These are phyloP conservation scores for Apostichopus japonicus DNA, from an alignment of 35 echinoderm and acorn worm genomes.

Conservation along the genomic window DNA sequence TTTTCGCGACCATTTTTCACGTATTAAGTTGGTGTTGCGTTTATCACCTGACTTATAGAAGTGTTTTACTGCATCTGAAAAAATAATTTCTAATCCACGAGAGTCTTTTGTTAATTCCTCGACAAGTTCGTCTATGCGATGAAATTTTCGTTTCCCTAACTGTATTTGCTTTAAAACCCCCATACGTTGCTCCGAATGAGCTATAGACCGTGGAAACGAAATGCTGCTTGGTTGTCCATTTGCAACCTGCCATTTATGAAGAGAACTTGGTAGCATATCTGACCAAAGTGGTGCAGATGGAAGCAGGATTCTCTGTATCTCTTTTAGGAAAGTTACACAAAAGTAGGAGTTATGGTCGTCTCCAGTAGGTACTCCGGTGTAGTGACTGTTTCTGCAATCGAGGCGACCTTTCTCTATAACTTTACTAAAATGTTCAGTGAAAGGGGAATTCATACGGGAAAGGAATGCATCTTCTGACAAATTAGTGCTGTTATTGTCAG, in stretches of 20 bases:
- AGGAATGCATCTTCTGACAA: too few relatives aligned
- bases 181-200: background rate
- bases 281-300: background rate
- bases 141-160: background rate
- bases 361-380: too few relatives aligned
- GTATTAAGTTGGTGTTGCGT: background rate
- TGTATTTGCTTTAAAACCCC: background rate
- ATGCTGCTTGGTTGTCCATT: too few relatives aligned
- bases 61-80: background rate
- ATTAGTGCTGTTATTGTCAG: too few relatives aligned
- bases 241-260: background rate
- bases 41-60: background rate
- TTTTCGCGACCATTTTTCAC: background rate
- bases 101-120: background rate
- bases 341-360: too few relatives aligned
- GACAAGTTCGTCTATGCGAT: background rate
- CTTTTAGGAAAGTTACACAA: background rate
- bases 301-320: background rate
- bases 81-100: too few relatives aligned
- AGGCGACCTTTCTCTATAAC: background rate
- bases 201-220: background rate
- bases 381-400: too few relatives aligned
- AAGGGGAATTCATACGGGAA: background rate
- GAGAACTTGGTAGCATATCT: background rate
- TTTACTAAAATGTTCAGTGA: background rate